Base-by-base conservation (phyloP, 2,113 vertebrate genomes). In the Misgurnus anguillicaudatus region DNA sequence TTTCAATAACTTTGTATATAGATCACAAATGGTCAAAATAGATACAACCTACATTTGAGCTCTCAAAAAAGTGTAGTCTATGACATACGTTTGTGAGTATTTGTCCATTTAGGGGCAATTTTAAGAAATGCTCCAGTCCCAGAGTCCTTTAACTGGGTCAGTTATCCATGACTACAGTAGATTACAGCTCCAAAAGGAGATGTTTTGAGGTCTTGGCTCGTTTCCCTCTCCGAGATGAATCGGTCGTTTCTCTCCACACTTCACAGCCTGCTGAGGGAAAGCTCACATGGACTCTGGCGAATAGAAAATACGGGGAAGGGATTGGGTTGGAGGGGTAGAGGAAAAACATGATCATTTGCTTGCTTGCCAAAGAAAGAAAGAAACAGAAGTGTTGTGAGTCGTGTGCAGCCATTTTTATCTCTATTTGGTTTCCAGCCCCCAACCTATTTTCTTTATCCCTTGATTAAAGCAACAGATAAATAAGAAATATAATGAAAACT, bases 161-260 rank as follows among this genome's bases (percentile, higher is more conserved):
- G 9, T 45, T 24, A 17, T 63, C 57, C 21, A 11, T 63, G 79
- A 39, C 66, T 41, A 70, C 21, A 42, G 38, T 48, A 38, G 64
- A 42, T 48, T 63, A 57, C 42, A 39, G 55, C 77, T 70, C 31
- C 70, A 62, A 70, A 78, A 36, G 67, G 65, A 63, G 57, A 75
- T 61, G 19, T 67, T 80, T 42, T 36, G 38, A 51, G 53, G n/a
- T 65, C 45, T 24, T 53, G 51, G 19, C 39, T 24, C 14, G 14
- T 51, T 77, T 36, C 41, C 75, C 31, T 60, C 24, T 9, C 55
- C 13, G 13, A 78, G 66, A 68, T 60, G 17, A 53, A 48, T 57
- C 48, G 9, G 75, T 42, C 42, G 9, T 48, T 42, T 19, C 10
- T 64, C 31, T 45, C 11, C 60, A 39, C 74, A 64, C 36, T 45